phyloP scores from a whole-genome alignment of 2,888 invertebrate species.

The Drosophila ezoana region DNA sequence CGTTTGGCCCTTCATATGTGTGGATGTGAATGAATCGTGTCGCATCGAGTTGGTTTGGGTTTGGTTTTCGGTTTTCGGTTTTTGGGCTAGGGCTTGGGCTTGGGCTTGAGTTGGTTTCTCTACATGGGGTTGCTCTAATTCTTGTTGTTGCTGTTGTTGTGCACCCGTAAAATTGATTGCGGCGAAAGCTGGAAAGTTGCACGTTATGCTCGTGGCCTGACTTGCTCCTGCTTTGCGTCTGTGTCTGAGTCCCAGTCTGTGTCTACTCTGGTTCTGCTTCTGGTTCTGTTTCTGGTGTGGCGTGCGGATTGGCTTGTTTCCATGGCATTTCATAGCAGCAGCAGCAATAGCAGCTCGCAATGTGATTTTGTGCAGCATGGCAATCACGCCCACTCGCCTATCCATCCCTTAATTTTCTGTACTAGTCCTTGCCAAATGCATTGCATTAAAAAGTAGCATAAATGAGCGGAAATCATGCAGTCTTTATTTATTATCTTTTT shows the following conservation, averaged over 20 bases:
- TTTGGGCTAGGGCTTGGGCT: conserved; percentile 22
- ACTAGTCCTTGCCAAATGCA: not conserved
- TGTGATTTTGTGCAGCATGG: conserved; percentile 42
- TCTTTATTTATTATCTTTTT: not conserved
- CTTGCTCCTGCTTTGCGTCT: conserved; percentile 64
- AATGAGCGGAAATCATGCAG: not conserved
- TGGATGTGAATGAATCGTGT: conserved; percentile 23
- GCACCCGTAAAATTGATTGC: conserved; percentile 81
- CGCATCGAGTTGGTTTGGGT: conserved; percentile 31
- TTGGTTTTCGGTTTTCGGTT: not conserved
- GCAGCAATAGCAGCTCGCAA: conserved; percentile 31
- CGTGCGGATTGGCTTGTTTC: conserved; percentile 59
- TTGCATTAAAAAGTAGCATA: not conserved
- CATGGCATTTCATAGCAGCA: conserved; percentile 42
- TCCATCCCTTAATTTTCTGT: not conserved
- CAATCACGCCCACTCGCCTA: conserved; percentile 10
- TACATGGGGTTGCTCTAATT: conserved; percentile 72
- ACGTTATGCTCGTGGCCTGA: conserved; percentile 79
- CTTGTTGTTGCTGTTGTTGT: conserved; percentile 57
- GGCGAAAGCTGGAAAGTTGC: conserved; percentile 83
- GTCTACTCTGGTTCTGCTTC: conserved; percentile 28
- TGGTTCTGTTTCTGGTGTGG: conserved; percentile 51
- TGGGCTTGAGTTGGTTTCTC: conserved; percentile 29
- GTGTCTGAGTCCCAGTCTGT: conserved; percentile 17
- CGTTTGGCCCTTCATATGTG: conserved; percentile 43